These are phyloP conservation scores for Drosophila pseudoananassae DNA, from an alignment of 1,140 invertebrate genomes.

Conservation along the genomic window DNA sequence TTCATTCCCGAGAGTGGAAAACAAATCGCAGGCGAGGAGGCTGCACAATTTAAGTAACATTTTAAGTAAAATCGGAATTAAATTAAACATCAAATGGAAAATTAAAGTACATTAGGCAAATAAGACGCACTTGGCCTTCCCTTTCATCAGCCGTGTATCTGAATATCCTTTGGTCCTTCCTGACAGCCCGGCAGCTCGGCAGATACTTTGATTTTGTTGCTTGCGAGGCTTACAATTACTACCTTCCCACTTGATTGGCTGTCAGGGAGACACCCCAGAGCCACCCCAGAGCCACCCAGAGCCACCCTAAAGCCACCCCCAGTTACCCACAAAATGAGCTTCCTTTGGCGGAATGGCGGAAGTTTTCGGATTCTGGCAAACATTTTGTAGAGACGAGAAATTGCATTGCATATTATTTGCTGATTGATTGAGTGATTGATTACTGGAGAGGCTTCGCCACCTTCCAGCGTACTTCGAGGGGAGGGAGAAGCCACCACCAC, in stretches of 20 bases:
- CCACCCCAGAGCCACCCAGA: not conserved
- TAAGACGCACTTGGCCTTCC: not conserved
- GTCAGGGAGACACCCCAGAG: not conserved
- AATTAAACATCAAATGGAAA: constrained; percentile 38
- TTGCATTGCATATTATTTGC: constrained; percentile 82
- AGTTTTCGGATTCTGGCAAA: constrained; percentile 62
- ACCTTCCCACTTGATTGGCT: constrained; percentile 44
- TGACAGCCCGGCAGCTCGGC: not conserved
- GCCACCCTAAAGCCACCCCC: not conserved
- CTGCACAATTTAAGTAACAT: not conserved
- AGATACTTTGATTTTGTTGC: constrained; percentile 27
- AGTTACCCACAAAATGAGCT: constrained; percentile 28
- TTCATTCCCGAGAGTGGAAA: constrained; percentile 13
- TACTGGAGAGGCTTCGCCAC: constrained; percentile 39
- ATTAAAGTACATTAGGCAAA: constrained; percentile 19
- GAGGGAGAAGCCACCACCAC: not conserved
- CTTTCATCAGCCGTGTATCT: not conserved
- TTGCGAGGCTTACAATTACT: constrained; percentile 42
- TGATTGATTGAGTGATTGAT: constrained; percentile 82
- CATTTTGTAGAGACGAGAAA: constrained; percentile 70
- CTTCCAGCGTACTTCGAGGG: not conserved
- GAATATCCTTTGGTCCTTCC: constrained; percentile 32
- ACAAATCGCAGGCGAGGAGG: constrained; percentile 12
- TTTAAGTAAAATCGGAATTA: constrained; percentile 7
- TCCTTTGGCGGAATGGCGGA: constrained; percentile 46